Conservation (phyloP, 2,888 invertebrate genomes). For the Ophioninae sp. region DNA sequence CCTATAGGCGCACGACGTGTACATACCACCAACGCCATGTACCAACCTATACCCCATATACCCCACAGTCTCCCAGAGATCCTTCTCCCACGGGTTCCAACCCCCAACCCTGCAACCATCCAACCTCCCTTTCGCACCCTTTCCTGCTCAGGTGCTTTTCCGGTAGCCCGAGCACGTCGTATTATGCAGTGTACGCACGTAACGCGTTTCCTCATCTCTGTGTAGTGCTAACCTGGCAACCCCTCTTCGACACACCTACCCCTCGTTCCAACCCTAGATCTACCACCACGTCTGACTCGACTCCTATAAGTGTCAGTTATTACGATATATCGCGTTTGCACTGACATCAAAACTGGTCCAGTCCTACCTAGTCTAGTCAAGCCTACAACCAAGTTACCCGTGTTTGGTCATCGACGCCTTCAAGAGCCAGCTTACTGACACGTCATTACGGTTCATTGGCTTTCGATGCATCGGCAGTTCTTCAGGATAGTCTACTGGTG, state of each 20-base stretch:
- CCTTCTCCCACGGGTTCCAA: conserved; percentile 45
- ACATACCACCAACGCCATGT: conserved; percentile 49
- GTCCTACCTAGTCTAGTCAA: not conserved
- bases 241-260: not conserved
- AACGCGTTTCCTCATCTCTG: conserved; percentile 62
- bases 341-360: conserved; percentile 30
- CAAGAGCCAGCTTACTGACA: too few relatives aligned
- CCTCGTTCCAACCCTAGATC: conserved; percentile 2
- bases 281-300: conserved; percentile 44
- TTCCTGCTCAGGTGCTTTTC: conserved; percentile 54
- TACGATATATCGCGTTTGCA: conserved; percentile 32
- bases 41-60: conserved; percentile 9
- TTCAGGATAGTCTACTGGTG: too few relatives aligned
- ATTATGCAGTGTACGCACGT: conserved; percentile 68
- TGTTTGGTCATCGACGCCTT: too few relatives aligned
- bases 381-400: too few relatives aligned
- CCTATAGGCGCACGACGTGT: conserved; percentile 53
- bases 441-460: too few relatives aligned
- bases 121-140: conserved; percentile 1
- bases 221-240: conserved; percentile 40
- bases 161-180: conserved; percentile 56
- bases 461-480: too few relatives aligned
- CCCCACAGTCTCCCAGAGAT: conserved; percentile 31
- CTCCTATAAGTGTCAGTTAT: conserved; percentile 46
- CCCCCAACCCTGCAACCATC: conserved; percentile 16